Percentiles rank a stretch among this genome's conserved stretches.
Conservation (phyloP, 2,888 invertebrate genomes). For the Trachelus stipa region DNA sequence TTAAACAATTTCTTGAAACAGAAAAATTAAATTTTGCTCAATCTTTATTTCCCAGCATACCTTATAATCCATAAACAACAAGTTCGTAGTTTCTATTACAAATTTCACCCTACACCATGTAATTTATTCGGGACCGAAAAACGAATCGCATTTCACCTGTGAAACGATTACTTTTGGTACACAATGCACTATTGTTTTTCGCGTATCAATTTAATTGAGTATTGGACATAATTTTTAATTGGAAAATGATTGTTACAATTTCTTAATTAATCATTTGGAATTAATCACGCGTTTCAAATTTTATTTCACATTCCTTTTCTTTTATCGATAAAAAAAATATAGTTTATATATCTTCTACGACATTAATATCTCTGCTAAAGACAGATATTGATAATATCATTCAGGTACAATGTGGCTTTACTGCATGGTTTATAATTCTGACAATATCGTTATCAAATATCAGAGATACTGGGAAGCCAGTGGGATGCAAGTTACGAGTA, state of each 20-base stretch:
- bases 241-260: neutral
- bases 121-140: neutral
- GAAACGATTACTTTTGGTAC: neutral
- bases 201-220: neutral
- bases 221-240: neutral
- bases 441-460: too few relatives aligned
- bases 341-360: neutral
- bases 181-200: neutral
- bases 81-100: neutral
- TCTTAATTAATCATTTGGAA: too few relatives aligned
- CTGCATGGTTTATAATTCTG: neutral
- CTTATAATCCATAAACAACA: neutral
- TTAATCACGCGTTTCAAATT: too few relatives aligned
- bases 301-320: neutral
- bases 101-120: neutral
- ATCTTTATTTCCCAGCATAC: neutral
- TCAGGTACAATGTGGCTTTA: neutral
- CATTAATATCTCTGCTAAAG: neutral
- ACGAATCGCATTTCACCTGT: neutral
- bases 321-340: neutral
- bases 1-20: neutral
- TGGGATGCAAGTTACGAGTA: neutral
- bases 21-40: neutral
- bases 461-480: neutral
- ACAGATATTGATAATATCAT: neutral